Conservation (phyloP, 2,888 invertebrate genomes). For the Eudasyphora cyanicolor region DNA sequence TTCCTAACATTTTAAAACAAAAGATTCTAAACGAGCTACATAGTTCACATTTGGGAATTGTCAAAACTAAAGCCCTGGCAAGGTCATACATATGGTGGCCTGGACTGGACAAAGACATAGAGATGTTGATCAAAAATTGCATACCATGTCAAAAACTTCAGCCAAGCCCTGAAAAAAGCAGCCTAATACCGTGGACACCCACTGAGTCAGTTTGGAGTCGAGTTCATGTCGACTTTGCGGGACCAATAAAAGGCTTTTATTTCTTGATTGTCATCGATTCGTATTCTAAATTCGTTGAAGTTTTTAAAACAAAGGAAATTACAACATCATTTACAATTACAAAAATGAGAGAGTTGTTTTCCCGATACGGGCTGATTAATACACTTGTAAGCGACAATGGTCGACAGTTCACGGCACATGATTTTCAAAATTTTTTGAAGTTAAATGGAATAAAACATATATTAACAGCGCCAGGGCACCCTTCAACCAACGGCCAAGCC, state of each 20-base stretch:
- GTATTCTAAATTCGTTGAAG: conserved; percentile 63
- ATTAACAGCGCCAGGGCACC: conserved; percentile 31
- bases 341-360: conserved; percentile 51
- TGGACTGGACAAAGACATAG: conserved; percentile 55
- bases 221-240: conserved; percentile 62
- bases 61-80: conserved; percentile 54
- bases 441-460: conserved; percentile 44
- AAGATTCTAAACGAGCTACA: conserved; percentile 15
- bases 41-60: conserved; percentile 34
- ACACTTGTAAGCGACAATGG: conserved; percentile 53
- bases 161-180: conserved; percentile 58
- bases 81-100: conserved; percentile 64
- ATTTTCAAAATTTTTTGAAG: conserved; percentile 19
- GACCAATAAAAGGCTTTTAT: conserved; percentile 54
- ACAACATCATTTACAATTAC: conserved; percentile 53
- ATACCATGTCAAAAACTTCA: conserved; percentile 57
- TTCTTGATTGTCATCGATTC: conserved; percentile 59
- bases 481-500: conserved; percentile 58
- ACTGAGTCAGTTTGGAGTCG: conserved; percentile 50
- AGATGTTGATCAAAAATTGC: conserved; percentile 52
- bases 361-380: conserved; percentile 41
- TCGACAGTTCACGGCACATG: conserved; percentile 44
- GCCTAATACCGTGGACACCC: conserved; percentile 57
- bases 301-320: conserved; percentile 65
- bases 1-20: not conserved